A percentile compares a stretch with the other conserved stretches of the same genome.
Conservation (phyloP, 2,113 vertebrate genomes). For the Dicerorhinus sumatrensis region DNA sequence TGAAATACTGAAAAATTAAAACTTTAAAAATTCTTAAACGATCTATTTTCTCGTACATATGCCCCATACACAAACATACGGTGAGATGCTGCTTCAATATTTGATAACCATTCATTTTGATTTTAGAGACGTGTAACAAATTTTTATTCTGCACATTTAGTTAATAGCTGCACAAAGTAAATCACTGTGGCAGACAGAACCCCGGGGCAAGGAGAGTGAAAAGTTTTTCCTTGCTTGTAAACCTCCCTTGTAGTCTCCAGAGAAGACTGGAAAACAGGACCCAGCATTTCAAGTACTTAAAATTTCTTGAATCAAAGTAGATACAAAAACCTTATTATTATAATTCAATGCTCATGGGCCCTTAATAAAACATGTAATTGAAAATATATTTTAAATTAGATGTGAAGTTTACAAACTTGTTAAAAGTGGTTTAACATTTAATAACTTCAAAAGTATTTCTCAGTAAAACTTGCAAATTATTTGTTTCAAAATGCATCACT, state of each 20-base stretch:
- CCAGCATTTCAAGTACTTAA: background rate
- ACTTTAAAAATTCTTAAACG: background rate
- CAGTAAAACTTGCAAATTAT: background rate
- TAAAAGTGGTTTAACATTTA: slow-evolving; percentile 39
- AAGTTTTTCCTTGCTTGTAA: background rate
- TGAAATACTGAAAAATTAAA: background rate
- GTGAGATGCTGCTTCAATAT: background rate
- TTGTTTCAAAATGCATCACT: slow-evolving; percentile 23
- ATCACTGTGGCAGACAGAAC: background rate
- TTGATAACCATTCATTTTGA: background rate
- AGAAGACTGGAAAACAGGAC: background rate
- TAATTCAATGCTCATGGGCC: background rate
- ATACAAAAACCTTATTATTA: background rate
- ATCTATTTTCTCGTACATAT: background rate
- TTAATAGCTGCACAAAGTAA: background rate
- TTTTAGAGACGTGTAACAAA: background rate
- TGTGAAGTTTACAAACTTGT: background rate
- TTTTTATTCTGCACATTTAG: slow-evolving; percentile 25
- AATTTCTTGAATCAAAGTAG: background rate
- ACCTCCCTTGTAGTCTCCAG: background rate
- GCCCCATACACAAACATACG: background rate
- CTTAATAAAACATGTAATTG: slow-evolving; percentile 41
- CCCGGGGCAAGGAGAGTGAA: background rate
- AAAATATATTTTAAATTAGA: slow-evolving; percentile 51
- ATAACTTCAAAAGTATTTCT: slow-evolving; percentile 8